A percentile compares a stretch with the other conserved stretches of the same genome.
Evolutionary conservation across 2,888 invertebrate genomes (phyloP).

Genomic region (Pelosia muscerda): DNA sequence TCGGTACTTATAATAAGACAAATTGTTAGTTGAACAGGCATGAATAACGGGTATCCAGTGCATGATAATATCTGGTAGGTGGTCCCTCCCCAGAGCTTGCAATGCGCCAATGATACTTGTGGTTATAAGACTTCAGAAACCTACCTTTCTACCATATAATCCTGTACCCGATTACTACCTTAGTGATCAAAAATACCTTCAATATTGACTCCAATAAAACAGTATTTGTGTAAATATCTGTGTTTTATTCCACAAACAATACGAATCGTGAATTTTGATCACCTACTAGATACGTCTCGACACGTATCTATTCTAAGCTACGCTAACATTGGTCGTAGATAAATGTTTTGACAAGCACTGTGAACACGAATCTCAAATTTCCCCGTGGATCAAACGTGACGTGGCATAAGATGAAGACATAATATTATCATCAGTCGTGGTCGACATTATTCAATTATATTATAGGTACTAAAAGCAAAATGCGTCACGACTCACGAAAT

Average conservation of each 20-base stretch:
- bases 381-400: constrained; percentile 56
- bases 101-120: not conserved
- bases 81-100: not conserved
- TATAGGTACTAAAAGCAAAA: not conserved
- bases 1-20: too few relatives aligned
- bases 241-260: constrained; percentile 20
- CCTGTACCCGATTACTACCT: not conserved
- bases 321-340: constrained; percentile 49
- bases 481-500: not conserved
- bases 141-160: not conserved
- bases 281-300: constrained; percentile 36
- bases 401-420: constrained; percentile 59
- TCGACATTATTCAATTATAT: constrained; percentile 44
- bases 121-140: not conserved
- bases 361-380: constrained; percentile 65
- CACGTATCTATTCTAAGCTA: constrained; percentile 42
- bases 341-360: constrained; percentile 58
- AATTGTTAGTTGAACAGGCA: not conserved
- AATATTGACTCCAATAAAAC: not conserved
- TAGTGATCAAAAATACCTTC: not conserved
- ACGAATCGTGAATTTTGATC: constrained; percentile 35
- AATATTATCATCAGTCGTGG: constrained; percentile 56
- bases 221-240: not conserved
- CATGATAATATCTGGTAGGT: not conserved
- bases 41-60: not conserved